Evolutionary conservation across 2,888 invertebrate species (phyloP).

Genomic region (Cacoxenus indagator): DNA sequence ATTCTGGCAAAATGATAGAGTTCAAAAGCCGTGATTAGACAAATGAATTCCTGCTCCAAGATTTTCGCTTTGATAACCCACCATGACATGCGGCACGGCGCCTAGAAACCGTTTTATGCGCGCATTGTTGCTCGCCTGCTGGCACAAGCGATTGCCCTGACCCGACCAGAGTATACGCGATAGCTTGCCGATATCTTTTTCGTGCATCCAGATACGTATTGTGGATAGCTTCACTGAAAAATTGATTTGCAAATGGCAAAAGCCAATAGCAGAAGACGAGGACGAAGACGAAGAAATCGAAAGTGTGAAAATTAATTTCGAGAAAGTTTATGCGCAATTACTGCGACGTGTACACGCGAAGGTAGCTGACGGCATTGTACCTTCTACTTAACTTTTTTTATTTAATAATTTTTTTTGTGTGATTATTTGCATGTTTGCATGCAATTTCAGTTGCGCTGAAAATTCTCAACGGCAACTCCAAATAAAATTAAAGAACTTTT

Average conservation of each 20-base stretch:
- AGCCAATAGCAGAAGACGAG: not conserved
- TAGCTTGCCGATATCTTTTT: slow-evolving; percentile 87
- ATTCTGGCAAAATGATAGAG: slow-evolving; percentile 74
- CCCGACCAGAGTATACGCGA: slow-evolving; percentile 93
- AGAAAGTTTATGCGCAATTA: slow-evolving; percentile 12
- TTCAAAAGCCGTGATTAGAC: not conserved
- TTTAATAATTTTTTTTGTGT: slow-evolving; percentile 31
- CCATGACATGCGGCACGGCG: slow-evolving; percentile 95
- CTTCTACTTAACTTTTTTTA: slow-evolving; percentile 19
- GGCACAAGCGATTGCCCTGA: slow-evolving; percentile 85
- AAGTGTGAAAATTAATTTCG: slow-evolving; percentile 36
- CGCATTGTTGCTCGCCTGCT: slow-evolving; percentile 87
- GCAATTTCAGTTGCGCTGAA: slow-evolving; percentile 48
- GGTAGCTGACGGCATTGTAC: slow-evolving; percentile 3
- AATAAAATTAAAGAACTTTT: slow-evolving; percentile 38
- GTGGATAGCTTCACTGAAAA: slow-evolving; percentile 87
- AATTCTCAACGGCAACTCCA: slow-evolving; percentile 42
- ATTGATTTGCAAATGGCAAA: slow-evolving; percentile 71
- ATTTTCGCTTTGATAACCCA: slow-evolving; percentile 67
- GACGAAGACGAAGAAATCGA: slow-evolving; percentile 25
- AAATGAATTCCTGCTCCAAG: not conserved
- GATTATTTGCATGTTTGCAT: slow-evolving; percentile 57
- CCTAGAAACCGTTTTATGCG: slow-evolving; percentile 88
- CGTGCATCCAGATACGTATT: slow-evolving; percentile 96
- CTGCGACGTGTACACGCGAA: slow-evolving; percentile 8